Percentiles rank a stretch among this genome's conserved stretches.
phyloP scores from a whole-genome alignment of 2,113 vertebrate genomes.

The Heteronetta atricapilla region DNA sequence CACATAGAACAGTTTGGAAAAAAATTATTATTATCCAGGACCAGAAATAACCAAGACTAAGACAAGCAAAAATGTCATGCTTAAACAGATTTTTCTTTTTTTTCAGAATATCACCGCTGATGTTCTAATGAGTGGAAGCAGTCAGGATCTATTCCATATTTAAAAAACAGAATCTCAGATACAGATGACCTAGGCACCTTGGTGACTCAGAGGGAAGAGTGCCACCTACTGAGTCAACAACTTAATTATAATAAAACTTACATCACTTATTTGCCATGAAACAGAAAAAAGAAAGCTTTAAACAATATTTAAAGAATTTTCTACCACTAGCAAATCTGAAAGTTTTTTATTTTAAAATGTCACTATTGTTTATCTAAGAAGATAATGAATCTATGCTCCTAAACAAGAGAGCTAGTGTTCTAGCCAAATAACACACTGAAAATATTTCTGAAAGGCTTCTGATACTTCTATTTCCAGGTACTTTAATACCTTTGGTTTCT shows the following conservation, averaged over 20 bases:
- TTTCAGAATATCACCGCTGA: background rate
- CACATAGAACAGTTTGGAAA: background rate
- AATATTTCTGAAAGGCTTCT: background rate
- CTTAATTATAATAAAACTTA: background rate
- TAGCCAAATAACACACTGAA: background rate
- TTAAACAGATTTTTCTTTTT: background rate
- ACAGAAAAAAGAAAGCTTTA: background rate
- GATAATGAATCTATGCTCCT: background rate
- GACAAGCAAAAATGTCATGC: background rate
- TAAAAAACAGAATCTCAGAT: background rate
- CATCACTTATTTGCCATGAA: background rate
- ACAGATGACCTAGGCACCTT: background rate
- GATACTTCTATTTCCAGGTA: background rate
- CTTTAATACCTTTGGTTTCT: background rate
- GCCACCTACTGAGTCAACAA: conserved; percentile 55
- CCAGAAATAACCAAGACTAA: background rate
- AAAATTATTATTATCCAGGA: background rate
- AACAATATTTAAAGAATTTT: background rate
- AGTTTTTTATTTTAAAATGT: background rate
- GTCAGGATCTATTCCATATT: background rate
- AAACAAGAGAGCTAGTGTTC: background rate
- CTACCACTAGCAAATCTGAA: background rate
- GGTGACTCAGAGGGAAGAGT: conserved; percentile 43
- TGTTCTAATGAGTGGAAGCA: background rate
- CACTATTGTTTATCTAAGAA: background rate